Conservation (phyloP, 1,140 invertebrate species). For the Drosophila tani region DNA sequence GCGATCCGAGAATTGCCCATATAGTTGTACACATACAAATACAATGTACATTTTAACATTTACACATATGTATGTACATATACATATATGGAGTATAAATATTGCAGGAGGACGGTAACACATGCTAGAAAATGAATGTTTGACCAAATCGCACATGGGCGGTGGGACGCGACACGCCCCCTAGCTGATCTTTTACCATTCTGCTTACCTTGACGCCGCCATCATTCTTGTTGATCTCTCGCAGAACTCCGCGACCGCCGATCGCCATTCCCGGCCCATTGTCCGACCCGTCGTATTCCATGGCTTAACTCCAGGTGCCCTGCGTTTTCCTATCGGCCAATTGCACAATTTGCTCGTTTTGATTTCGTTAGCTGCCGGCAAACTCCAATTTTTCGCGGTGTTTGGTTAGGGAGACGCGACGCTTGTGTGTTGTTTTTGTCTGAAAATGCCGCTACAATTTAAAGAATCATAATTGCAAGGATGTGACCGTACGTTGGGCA, state of each 20-base stretch:
- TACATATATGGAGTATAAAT: not conserved
- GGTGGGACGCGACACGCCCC: conserved; percentile 7
- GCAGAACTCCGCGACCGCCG: conserved; percentile 56
- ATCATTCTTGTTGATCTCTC: conserved; percentile 69
- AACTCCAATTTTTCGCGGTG: not conserved
- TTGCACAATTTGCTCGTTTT: not conserved
- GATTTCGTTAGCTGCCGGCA: too few species aligned
- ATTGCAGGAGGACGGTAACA: not conserved
- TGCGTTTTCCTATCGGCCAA: not conserved
- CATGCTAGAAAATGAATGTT: conserved; percentile 14
- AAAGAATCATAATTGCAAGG: conserved; percentile 29
- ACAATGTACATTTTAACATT: not conserved
- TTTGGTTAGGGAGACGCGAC: conserved; percentile 9
- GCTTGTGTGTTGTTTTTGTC: conserved; percentile 11
- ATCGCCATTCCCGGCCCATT: conserved; percentile 10
- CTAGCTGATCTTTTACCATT: not conserved
- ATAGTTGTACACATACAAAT: not conserved
- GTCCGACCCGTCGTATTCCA: conserved; percentile 50
- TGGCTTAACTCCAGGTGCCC: conserved; percentile 7
- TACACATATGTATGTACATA: not conserved
- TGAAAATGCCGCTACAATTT: conserved; percentile 74
- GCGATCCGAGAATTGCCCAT: conserved; percentile 18
- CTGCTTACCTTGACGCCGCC: conserved; percentile 61
- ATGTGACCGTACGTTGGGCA: not conserved
- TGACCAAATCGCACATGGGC: conserved; percentile 8